Conservation (phyloP, 2,113 vertebrate genomes). For the Oostethus manadensis region DNA sequence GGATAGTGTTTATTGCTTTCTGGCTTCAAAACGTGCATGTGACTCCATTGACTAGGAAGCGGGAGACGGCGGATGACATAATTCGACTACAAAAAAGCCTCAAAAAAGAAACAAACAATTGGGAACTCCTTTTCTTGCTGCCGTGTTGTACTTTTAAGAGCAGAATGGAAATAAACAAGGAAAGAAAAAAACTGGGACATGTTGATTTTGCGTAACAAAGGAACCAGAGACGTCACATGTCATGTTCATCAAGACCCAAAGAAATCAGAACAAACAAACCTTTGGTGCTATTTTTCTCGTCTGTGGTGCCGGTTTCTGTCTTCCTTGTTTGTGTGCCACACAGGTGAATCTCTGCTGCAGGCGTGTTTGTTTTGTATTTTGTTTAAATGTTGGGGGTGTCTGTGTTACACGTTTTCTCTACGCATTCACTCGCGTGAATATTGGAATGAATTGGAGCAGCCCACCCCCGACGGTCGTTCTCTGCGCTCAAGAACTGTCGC, state of each 20-base stretch:
- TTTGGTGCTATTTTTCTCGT: conserved; percentile 82
- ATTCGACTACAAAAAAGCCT: conserved; percentile 55
- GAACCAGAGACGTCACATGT: conserved; percentile 61
- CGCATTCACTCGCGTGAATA: background rate
- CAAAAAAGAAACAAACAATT: conserved; percentile 4
- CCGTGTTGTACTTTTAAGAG: conserved; percentile 66
- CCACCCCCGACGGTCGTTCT: no score
- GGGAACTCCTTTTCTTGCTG: conserved; percentile 17
- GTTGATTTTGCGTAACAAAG: conserved; percentile 56
- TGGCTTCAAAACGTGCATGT: conserved; percentile 80
- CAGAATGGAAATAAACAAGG: conserved; percentile 67
- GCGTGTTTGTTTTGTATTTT: conserved; percentile 10
- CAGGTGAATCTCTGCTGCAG: conserved; percentile 39
- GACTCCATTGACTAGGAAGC: conserved; percentile 66
- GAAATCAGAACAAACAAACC: conserved; percentile 36
- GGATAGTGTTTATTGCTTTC: conserved; percentile 71
- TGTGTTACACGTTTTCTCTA: conserved; percentile 10
- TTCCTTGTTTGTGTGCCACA: conserved; percentile 52
- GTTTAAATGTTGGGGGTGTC: conserved; percentile 4
- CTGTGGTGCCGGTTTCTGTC: conserved; percentile 83
- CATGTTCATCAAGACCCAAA: conserved; percentile 55
- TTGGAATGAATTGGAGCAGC: background rate
- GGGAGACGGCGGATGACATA: conserved; percentile 40
- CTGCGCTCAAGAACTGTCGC: conserved; percentile 3
- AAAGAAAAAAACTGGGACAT: background rate